Conservation (phyloP, 2,888 invertebrate species). For the Acrobasis repandana region DNA sequence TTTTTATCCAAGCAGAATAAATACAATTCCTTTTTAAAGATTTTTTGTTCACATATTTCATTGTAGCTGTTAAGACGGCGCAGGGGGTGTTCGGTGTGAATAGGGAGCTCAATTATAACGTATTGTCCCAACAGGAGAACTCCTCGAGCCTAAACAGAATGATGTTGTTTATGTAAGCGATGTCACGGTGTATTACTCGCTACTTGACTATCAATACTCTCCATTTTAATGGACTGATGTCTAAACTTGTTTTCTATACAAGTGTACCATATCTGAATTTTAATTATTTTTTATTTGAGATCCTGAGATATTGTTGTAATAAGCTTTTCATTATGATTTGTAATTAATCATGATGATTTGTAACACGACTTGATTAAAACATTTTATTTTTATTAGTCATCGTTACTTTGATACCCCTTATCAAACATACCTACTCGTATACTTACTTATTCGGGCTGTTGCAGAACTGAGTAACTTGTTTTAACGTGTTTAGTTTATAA, state of each 20-base stretch:
- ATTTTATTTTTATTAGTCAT: not conserved
- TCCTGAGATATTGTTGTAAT: not conserved
- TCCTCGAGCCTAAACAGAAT: constrained; percentile 33
- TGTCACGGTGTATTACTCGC: constrained; percentile 41
- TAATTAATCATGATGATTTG: not conserved
- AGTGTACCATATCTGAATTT: too few relatives aligned
- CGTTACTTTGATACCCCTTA: not conserved
- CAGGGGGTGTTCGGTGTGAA: constrained; percentile 59
- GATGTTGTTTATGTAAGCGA: constrained; percentile 49
- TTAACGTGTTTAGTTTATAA: too few relatives aligned
- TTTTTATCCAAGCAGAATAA: constrained; percentile 54
- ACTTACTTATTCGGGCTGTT: too few relatives aligned
- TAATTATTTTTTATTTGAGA: too few relatives aligned
- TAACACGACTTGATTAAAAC: too few relatives aligned
- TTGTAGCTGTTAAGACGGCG: constrained; percentile 58
- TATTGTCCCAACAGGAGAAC: constrained; percentile 48
- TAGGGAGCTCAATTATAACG: constrained; percentile 62
- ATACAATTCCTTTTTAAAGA: constrained; percentile 67
- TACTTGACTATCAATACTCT: constrained; percentile 37
- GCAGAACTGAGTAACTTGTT: too few relatives aligned
- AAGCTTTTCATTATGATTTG: not conserved
- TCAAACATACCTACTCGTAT: not conserved
- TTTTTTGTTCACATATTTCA: constrained; percentile 75
- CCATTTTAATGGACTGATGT: constrained; percentile 21
- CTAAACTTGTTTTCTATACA: not conserved